Evolutionary conservation across 2,113 vertebrate species (phyloP).

Genomic region (Bathybates hornii): DNA sequence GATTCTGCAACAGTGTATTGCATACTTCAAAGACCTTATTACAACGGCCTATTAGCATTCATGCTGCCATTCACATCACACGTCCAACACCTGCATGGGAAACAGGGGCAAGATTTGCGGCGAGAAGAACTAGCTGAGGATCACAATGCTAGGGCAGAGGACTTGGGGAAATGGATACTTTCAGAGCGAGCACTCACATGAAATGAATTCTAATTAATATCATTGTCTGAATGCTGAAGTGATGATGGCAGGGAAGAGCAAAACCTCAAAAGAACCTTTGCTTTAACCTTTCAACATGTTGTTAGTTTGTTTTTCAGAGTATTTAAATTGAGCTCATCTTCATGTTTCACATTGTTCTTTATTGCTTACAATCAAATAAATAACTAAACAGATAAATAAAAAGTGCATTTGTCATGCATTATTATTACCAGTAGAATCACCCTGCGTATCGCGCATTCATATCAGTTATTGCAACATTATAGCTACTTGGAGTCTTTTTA

Average conservation of each 20-base stretch:
- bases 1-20: constrained; percentile 74
- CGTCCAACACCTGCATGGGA: constrained; percentile 73
- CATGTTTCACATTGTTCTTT: not conserved
- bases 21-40: constrained; percentile 76
- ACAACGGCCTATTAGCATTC: constrained; percentile 78
- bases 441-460: not conserved
- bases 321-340: not conserved
- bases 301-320: not conserved
- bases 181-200: constrained; percentile 15
- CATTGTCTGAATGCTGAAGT: constrained; percentile 1
- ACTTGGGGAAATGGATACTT: constrained; percentile 24
- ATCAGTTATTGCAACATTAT: not conserved
- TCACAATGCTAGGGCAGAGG: constrained; percentile 60
- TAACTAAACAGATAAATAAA: not conserved
- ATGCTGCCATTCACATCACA: constrained; percentile 71
- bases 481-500: not conserved
- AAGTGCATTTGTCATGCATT: not conserved
- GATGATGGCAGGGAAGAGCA: not conserved
- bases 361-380: not conserved
- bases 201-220: constrained; percentile 57
- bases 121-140: constrained; percentile 52
- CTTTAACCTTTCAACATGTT: not conserved
- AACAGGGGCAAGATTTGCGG: constrained; percentile 71
- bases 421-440: not conserved
- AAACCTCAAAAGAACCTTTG: not conserved